Percentiles rank a stretch among this genome's conserved stretches.
These are phyloP conservation scores for Helicoverpa armigera DNA, from an alignment of 1,140 invertebrate genomes.

Conservation along the genomic window DNA sequence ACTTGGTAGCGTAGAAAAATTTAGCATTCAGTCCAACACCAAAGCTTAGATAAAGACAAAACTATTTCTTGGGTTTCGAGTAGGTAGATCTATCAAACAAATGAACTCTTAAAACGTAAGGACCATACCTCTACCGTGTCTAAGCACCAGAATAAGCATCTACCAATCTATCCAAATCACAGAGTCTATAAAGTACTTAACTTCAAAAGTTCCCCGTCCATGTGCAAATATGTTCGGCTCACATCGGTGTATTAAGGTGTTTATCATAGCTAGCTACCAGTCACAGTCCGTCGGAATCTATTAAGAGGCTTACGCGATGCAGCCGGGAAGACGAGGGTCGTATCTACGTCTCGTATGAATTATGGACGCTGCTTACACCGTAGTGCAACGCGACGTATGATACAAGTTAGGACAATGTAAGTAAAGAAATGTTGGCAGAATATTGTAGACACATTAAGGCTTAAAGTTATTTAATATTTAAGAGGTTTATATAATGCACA, in stretches of 20 bases:
- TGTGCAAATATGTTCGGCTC: conserved; percentile 53
- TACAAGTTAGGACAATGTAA: no score
- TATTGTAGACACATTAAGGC: no score
- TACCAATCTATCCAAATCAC: not conserved
- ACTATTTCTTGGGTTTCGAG: no score
- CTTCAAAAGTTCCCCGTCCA: conserved; percentile 25
- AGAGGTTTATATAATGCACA: no score
- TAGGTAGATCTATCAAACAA: no score
- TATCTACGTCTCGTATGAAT: conserved; percentile 74
- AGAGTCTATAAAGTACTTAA: conserved; percentile 6
- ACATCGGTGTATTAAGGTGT: conserved; percentile 57
- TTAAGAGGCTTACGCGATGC: conserved; percentile 84
- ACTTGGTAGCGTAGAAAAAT: no score
- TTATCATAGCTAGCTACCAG: conserved; percentile 58
- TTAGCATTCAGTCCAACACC: no score
- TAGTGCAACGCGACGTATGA: no score
- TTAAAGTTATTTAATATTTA: no score
- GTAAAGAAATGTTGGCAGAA: no score
- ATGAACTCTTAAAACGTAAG: no score
- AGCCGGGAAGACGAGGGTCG: conserved; percentile 81
- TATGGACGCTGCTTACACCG: conserved; percentile 64
- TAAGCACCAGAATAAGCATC: not conserved
- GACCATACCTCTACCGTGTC: not conserved
- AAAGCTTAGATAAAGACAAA: no score
- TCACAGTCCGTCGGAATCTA: conserved; percentile 81